Conservation (phyloP, 2,113 vertebrate species). For the Asarcornis scutulata region DNA sequence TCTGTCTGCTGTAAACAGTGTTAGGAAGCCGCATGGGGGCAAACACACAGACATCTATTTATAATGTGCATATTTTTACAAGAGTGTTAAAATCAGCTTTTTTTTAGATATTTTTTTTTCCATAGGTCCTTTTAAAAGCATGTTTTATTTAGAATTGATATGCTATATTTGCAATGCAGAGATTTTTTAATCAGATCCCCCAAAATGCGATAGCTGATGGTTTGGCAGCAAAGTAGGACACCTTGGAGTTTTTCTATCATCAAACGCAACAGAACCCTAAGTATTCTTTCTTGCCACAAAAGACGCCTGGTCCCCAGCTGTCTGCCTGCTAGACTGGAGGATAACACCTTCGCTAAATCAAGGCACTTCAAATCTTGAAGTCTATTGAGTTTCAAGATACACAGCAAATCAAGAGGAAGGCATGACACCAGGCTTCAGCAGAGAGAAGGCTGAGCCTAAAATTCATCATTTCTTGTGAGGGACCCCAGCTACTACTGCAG, state of each 20-base stretch:
- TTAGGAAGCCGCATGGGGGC: slow-evolving; percentile 52
- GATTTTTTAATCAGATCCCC: slow-evolving; percentile 45
- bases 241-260: slow-evolving; percentile 59
- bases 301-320: slow-evolving; percentile 32
- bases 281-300: slow-evolving; percentile 27
- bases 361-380: slow-evolving; percentile 44
- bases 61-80: slow-evolving; percentile 60
- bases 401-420: slow-evolving; percentile 47
- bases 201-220: slow-evolving; percentile 4
- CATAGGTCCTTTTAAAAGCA: slow-evolving; percentile 32
- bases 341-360: slow-evolving; percentile 46
- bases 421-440: slow-evolving; percentile 7
- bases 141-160: slow-evolving; percentile 42
- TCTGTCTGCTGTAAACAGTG: slow-evolving; percentile 58
- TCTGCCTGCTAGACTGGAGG: slow-evolving; percentile 24
- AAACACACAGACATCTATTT: slow-evolving; percentile 51
- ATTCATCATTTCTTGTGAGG: slow-evolving; percentile 15
- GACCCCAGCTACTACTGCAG: slow-evolving; percentile 13
- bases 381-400: slow-evolving; percentile 18
- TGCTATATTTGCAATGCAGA: slow-evolving; percentile 8
- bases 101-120: neutral
- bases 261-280: slow-evolving; percentile 36
- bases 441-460: neutral
- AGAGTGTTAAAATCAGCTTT: slow-evolving; percentile 44
- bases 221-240: slow-evolving; percentile 27